These are phyloP conservation scores for Drosophila yakuba DNA, from an alignment of 1,140 invertebrate genomes.

Conservation along the genomic window DNA sequence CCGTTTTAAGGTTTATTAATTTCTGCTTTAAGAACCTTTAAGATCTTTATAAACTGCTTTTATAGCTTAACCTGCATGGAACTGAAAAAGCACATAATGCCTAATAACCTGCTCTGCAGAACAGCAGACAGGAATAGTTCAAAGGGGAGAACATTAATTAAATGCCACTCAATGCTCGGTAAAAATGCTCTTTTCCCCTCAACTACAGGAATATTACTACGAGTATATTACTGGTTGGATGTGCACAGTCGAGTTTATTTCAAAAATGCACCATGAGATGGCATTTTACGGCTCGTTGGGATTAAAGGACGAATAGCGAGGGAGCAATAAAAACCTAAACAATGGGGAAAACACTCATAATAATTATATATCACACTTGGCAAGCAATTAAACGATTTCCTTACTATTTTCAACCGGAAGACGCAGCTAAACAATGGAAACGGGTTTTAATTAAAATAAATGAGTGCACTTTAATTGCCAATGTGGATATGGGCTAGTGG, in stretches of 20 bases:
- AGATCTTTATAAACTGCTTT: conserved; percentile 31
- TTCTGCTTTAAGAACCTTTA: conserved; percentile 1
- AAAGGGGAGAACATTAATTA: conserved; percentile 71
- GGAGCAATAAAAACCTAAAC: conserved; percentile 26
- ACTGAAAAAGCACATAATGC: too few relatives aligned
- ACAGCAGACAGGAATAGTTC: conserved; percentile 26
- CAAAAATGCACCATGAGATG: conserved; percentile 53
- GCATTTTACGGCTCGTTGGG: conserved; percentile 53
- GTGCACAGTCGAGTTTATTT: conserved; percentile 32
- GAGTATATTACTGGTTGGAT: conserved; percentile 1
- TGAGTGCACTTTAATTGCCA: conserved; percentile 48
- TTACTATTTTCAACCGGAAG: background rate
- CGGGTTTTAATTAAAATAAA: conserved; percentile 76
- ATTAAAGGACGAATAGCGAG: conserved; percentile 11
- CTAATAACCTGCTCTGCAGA: background rate
- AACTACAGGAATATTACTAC: background rate
- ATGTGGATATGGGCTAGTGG: background rate
- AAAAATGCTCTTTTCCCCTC: conserved; percentile 10
- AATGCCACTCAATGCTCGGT: conserved; percentile 67
- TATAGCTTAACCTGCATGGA: conserved; percentile 26
- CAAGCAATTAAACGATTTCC: conserved; percentile 59
- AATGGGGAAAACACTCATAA: conserved; percentile 55
- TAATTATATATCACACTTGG: conserved; percentile 35
- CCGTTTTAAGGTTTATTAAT: too few relatives aligned
- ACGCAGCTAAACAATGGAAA: conserved; percentile 55